Percentiles rank a stretch among this genome's conserved stretches.
phyloP scores from a whole-genome alignment of 2,797 vertebrate species.

The Nasua narica region DNA sequence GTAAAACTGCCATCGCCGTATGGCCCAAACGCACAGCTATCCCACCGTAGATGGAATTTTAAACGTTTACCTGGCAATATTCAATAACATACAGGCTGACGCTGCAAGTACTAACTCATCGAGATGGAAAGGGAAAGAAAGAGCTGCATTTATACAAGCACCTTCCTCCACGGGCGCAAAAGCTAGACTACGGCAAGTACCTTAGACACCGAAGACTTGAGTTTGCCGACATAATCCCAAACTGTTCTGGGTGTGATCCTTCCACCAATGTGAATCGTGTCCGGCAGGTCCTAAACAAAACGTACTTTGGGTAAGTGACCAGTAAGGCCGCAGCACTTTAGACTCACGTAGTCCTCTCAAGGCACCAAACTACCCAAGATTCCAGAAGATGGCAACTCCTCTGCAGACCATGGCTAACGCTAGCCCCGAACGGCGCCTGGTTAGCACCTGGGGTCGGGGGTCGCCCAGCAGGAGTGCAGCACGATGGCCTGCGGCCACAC shows the following conservation, averaged over 20 bases:
- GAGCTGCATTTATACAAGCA: neutral
- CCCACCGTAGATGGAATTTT: neutral
- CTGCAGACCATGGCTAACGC: neutral
- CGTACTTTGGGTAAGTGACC: constrained; percentile 58
- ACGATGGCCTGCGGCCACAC: neutral
- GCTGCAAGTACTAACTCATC: neutral
- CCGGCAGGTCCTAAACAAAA: constrained; percentile 92
- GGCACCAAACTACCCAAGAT: neutral
- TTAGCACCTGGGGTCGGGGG: neutral
- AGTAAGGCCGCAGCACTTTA: neutral
- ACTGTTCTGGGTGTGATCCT: constrained; percentile 96
- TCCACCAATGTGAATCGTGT: constrained; percentile 97
- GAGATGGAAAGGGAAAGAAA: neutral
- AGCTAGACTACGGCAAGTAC: constrained; percentile 80
- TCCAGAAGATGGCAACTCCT: neutral
- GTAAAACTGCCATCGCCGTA: fast-evolving
- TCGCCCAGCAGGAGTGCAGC: fast-evolving
- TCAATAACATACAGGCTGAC: neutral
- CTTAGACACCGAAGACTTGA: constrained; percentile 96
- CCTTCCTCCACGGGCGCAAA: neutral
- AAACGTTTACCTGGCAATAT: neutral
- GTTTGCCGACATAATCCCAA: constrained; percentile 97
- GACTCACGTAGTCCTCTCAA: fast-evolving
- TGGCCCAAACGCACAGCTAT: neutral
- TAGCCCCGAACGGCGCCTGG: neutral